phyloP scores from a whole-genome alignment of 2,797 vertebrate genomes.

The Synanceia verrucosa region DNA sequence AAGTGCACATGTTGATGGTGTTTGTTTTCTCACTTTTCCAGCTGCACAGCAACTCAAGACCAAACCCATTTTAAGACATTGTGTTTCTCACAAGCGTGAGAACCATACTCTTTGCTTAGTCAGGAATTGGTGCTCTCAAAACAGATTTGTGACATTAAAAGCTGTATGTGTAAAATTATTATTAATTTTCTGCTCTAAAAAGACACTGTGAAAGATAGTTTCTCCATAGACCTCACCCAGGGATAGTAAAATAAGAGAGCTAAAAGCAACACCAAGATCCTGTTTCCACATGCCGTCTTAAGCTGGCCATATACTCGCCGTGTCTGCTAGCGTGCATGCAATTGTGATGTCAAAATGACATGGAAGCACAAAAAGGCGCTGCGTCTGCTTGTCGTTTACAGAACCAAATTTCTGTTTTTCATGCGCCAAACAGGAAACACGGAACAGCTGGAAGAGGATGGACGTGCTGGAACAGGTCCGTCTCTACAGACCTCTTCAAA shows the following conservation, averaged over 20 bases:
- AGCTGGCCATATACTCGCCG: too few relatives aligned
- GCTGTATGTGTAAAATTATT: neutral
- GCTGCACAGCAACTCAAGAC: neutral
- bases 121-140: neutral
- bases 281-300: too few relatives aligned
- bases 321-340: too few relatives aligned
- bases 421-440: too few relatives aligned
- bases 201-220: neutral
- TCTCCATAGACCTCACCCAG: neutral
- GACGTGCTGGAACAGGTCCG: too few relatives aligned
- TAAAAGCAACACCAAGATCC: neutral
- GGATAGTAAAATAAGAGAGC: neutral
- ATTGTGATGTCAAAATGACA: too few relatives aligned
- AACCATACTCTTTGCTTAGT: neutral
- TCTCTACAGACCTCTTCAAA: too few relatives aligned
- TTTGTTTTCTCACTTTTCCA: constrained; percentile 2
- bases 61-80: neutral
- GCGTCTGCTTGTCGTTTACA: too few relatives aligned
- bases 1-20: constrained; percentile 2
- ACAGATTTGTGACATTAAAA: neutral
- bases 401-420: too few relatives aligned
- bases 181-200: neutral
- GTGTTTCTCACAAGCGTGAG: neutral
- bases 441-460: too few relatives aligned
- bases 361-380: too few relatives aligned